A percentile compares a stretch with the other conserved stretches of the same genome.
Conservation (phyloP, 2,797 vertebrate genomes). For the Manis pentadactyla region DNA sequence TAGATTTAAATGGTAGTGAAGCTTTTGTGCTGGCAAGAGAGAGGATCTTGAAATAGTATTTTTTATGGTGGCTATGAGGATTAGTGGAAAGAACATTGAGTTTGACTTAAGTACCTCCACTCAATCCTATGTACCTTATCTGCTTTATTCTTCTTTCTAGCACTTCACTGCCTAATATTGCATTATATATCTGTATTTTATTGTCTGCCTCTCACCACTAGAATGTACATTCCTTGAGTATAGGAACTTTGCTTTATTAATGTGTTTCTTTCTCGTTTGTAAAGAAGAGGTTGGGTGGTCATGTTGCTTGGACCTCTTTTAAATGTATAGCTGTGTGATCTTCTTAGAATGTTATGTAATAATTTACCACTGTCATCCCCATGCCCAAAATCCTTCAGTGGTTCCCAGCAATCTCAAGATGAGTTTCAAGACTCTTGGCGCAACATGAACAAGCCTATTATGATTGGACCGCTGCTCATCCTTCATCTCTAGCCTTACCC, state of each 20-base stretch:
- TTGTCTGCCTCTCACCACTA: not conserved
- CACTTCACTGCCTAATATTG: not conserved
- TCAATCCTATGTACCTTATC: not conserved
- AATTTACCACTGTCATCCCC: not conserved
- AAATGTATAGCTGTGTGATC: not conserved
- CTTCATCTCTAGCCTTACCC: not conserved
- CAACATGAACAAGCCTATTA: not conserved
- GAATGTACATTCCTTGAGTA: not conserved
- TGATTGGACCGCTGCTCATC: not conserved
- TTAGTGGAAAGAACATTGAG: not conserved
- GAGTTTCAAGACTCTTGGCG: not conserved
- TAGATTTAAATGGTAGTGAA: not conserved
- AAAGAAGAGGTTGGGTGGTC: not conserved
- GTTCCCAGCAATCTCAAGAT: not conserved
- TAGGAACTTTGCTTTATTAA: not conserved
- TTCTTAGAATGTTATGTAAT: not conserved
- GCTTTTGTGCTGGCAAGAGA: not conserved
- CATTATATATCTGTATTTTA: not conserved
- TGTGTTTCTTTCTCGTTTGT: not conserved
- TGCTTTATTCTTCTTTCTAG: not conserved
- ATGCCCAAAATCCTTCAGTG: not conserved
- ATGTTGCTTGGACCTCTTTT: not conserved
- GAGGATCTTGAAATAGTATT: not conserved
- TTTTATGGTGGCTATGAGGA: not conserved
- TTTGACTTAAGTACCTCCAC: not conserved